Evolutionary conservation across 2,797 vertebrate species (phyloP), one percentile per base, ranked within the genome.

Genomic region (Aeoliscus strigatus): DNA sequence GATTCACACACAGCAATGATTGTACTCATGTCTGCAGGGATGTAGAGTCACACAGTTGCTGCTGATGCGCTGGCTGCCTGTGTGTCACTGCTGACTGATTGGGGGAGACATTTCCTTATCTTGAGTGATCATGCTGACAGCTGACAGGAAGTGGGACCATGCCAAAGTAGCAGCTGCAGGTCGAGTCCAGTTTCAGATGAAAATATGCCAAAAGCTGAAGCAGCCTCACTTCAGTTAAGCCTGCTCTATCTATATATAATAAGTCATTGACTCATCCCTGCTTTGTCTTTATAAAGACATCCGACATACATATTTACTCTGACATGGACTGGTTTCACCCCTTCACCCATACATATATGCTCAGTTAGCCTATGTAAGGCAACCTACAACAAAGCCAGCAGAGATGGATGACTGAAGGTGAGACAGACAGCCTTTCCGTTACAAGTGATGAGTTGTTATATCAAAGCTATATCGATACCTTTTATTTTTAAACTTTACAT

Each of bases 131-230:
- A 18, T 10, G 31, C 42, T 25, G 70, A 71, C 79, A 82, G 75
- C 75, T 80, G 79, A 40, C 32, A 71, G 84, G 80, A 82, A 75
- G 76, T 55, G 38, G 41, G 46, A 52, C 46, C 24, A 59, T 49
- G 60, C 51, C 56, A 43, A 27, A 41, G 40, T 61, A 72, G 59
- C 83, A 85, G 82, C 80, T 82, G 82, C 61, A 49, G 66, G 60
- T 63, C 31, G 43, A 69, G 73, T 75, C 72, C 61, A 23, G 14
- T 43, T 55, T 47, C 17, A 54, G 51, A 44, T 30, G 1, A 66
- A 60, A 50, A 37, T 35, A 48, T 34, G 48, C 11, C 2, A 9
- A 62, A 64, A 55, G 30, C 15, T n/a, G 29, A 38, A 43, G 14
- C 9, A 42, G 36, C 31, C 13, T 3, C 16, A n/a, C n/a, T n/a